Evolutionary conservation across 2,888 invertebrate genomes (phyloP), one percentile per base, ranked within the genome.

Genomic region (Cantharis lateralis): DNA sequence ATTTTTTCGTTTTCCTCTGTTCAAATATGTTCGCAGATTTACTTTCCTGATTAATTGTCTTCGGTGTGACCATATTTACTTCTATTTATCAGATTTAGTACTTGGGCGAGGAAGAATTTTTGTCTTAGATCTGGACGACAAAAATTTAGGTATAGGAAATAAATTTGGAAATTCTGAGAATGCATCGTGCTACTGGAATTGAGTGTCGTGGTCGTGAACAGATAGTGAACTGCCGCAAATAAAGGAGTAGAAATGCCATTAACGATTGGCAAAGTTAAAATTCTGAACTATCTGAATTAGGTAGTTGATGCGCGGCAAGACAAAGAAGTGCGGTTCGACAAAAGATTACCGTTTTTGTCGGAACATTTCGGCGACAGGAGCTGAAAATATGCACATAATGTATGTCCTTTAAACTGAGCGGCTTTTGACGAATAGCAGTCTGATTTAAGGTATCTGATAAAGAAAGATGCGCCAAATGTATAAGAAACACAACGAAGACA

Each of bases 211-310:
- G 63, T 73, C 78, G 78, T 76, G 74, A 78, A 76, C 69, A 70
- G 76, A 32, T 24, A 76, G 76, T 76, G 78, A 78, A 78, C 78
- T 76, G 74, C 74, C 16, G 10, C 20, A 20, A 74, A 78, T 71
- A 79, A 78, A 76, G 72, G 71, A 79, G 64, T 64, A 76, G 71
- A 79, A 77, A 76, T 76, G 79, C 85, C 85, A 85, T 85, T 85
- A 85, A 84, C 84, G 84, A 85, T 84, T 84, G 82, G 82, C 82
- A 80, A 80, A 81, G 82, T 82, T 82, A 82, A 83, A 81, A 83
- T 82, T 83, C 84, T 83, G 84, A 84, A 85, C 85, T 84, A 85
- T 85, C 84, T 82, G 86, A 86, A 86, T 86, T 86, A 86, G 85
- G 83, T 83, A 82, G 84, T 81, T 84, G 82, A 82, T 81, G 82